Evolutionary conservation across 2,888 invertebrate genomes (phyloP).

Genomic region (Acronicta leporina): DNA sequence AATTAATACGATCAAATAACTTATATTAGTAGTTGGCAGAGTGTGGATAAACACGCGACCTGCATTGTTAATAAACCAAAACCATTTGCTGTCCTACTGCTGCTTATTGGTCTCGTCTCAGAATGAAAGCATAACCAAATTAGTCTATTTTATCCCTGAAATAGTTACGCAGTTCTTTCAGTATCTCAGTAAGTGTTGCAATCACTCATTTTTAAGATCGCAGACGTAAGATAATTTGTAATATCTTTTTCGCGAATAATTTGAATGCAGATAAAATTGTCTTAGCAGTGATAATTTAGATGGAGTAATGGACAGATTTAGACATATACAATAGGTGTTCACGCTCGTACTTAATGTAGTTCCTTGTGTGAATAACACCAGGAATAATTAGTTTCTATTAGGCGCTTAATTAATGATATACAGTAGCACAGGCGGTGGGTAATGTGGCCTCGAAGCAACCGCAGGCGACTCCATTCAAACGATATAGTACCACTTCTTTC

Average conservation of each 20-base stretch:
- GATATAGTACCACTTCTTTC: conserved; percentile 39
- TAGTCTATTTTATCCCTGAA: too few relatives aligned
- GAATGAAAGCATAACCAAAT: too few relatives aligned
- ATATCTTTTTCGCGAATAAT: not conserved
- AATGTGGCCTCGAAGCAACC: conserved; percentile 46
- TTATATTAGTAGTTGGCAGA: too few relatives aligned
- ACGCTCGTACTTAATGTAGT: not conserved
- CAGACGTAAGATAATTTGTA: not conserved
- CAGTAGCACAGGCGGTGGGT: conserved; percentile 19
- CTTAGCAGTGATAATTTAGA: not conserved
- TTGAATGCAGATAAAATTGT: not conserved
- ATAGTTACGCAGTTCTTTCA: not conserved
- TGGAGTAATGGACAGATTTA: not conserved
- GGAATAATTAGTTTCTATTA: conserved; percentile 34
- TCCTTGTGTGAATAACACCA: conserved; percentile 17
- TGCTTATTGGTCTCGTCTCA: too few relatives aligned
- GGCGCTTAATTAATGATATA: conserved; percentile 34
- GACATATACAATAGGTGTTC: not conserved
- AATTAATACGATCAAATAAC: conserved; percentile 10
- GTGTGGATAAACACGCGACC: too few relatives aligned
- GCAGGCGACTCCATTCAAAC: conserved; percentile 40
- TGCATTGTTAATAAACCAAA: too few relatives aligned
- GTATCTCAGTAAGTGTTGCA: not conserved
- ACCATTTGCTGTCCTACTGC: too few relatives aligned
- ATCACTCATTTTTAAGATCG: not conserved